These are phyloP conservation scores for Mythimna impura DNA, from an alignment of 2,888 invertebrate species.

Conservation along the genomic window DNA sequence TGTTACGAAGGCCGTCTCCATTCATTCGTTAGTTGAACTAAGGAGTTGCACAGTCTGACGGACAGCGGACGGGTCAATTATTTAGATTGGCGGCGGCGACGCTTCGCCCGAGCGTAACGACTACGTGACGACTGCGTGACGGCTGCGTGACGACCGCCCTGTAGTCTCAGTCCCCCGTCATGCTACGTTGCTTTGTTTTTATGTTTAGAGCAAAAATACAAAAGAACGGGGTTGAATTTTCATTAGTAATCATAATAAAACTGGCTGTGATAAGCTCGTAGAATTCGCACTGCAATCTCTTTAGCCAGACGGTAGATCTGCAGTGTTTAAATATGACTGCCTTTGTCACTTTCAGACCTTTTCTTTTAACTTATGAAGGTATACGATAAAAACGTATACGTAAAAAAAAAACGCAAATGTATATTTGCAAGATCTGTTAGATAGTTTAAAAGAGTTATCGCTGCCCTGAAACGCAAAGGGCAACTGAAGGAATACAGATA, in stretches of 20 bases:
- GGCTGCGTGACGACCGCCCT: constrained; percentile 67
- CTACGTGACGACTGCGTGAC: constrained; percentile 80
- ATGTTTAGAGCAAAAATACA: constrained; percentile 58
- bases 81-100: constrained; percentile 89
- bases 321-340: constrained; percentile 5
- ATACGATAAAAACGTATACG: too few relatives aligned
- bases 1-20: constrained; percentile 70
- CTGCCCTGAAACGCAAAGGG: too few relatives aligned
- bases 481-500: too few relatives aligned
- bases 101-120: constrained; percentile 72
- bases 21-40: constrained; percentile 68
- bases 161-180: constrained; percentile 58
- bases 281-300: constrained; percentile 39
- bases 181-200: constrained; percentile 64
- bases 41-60: constrained; percentile 84
- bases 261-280: constrained; percentile 56
- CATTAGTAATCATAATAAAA: constrained; percentile 65
- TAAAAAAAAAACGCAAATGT: too few relatives aligned
- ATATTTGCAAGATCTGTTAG: too few relatives aligned
- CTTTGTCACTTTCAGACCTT: neutral
- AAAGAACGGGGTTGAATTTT: constrained; percentile 63
- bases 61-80: constrained; percentile 88
- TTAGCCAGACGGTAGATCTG: constrained; percentile 17
- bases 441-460: too few relatives aligned
- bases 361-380: neutral